phyloP scores from a whole-genome alignment of 1,140 invertebrate species.

The Notospermus geniculatus region DNA sequence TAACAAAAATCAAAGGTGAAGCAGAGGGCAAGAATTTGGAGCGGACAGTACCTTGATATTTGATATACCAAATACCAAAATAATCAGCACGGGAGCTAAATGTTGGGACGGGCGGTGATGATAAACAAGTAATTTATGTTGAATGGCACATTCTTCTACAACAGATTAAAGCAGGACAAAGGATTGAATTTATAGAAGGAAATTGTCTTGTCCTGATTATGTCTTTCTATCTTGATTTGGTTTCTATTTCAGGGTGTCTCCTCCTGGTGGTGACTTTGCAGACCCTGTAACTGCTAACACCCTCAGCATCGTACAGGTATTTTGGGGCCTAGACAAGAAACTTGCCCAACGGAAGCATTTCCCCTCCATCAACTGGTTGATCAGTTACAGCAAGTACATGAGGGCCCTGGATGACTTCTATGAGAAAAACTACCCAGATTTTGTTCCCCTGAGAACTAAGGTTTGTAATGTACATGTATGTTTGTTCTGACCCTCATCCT shows the following conservation, averaged over 20 bases:
- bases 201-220: neutral
- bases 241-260: constrained; percentile 72
- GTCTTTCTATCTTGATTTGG: neutral
- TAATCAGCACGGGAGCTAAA: no score
- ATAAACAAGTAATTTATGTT: no score
- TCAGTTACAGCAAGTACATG: constrained; percentile 99
- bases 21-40: no score
- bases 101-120: no score
- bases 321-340: constrained; percentile 99
- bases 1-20: no score
- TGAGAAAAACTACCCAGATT: constrained; percentile 98
- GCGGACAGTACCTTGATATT: no score
- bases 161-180: no score
- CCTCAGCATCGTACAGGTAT: constrained; percentile 98
- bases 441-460: constrained; percentile 77
- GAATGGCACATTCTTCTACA: no score
- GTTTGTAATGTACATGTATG: constrained; percentile 25
- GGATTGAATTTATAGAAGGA: neutral
- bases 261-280: constrained; percentile 99
- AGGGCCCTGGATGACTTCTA: constrained; percentile 98
- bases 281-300: constrained; percentile 99
- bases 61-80: no score
- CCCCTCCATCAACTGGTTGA: constrained; percentile 99
- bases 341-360: constrained; percentile 99
- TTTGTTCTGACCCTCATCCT: neutral